A percentile compares a stretch with the other conserved stretches of the same genome.
Conservation (phyloP, 2,888 invertebrate genomes). For the Stegana nigrithorax region DNA sequence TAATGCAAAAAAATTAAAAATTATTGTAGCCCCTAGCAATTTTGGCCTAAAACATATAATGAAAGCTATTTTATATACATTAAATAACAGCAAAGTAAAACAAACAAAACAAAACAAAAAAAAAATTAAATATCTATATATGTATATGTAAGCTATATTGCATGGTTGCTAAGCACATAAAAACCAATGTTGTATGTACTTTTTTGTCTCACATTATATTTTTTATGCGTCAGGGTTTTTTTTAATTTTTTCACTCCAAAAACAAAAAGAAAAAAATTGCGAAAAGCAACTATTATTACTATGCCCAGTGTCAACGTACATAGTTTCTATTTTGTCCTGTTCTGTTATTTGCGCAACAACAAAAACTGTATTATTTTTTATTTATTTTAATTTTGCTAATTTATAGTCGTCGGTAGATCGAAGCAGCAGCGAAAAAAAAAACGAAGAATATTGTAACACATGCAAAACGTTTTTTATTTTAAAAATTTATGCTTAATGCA, state of each 20-base stretch:
- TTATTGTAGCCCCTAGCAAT: constrained; percentile 41
- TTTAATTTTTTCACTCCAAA: constrained; percentile 24
- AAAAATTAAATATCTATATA: constrained; percentile 18
- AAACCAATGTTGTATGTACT: constrained; percentile 22
- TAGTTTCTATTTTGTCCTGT: no score
- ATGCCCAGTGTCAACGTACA: constrained; percentile 5
- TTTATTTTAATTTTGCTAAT: constrained; percentile 11
- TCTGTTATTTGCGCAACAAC: constrained; percentile 20
- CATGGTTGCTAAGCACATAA: constrained; percentile 4
- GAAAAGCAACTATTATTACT: background rate
- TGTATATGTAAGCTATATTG: background rate
- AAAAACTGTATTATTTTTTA: constrained; percentile 24
- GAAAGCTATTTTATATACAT: background rate
- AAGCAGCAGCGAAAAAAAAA: constrained; percentile 9
- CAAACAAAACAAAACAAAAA: background rate
- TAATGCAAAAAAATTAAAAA: constrained; percentile 26
- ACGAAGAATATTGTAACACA: background rate
- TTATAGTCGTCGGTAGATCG: no score
- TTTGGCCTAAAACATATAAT: constrained; percentile 35
- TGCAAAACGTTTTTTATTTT: constrained; percentile 29
- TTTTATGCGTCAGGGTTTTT: constrained; percentile 34
- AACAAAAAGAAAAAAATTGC: constrained; percentile 15
- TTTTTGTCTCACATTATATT: constrained; percentile 29
- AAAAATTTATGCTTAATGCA: constrained; percentile 23
- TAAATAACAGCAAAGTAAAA: no score